Evolutionary conservation across 2,888 invertebrate species (phyloP).

Genomic region (Cinara cedri): DNA sequence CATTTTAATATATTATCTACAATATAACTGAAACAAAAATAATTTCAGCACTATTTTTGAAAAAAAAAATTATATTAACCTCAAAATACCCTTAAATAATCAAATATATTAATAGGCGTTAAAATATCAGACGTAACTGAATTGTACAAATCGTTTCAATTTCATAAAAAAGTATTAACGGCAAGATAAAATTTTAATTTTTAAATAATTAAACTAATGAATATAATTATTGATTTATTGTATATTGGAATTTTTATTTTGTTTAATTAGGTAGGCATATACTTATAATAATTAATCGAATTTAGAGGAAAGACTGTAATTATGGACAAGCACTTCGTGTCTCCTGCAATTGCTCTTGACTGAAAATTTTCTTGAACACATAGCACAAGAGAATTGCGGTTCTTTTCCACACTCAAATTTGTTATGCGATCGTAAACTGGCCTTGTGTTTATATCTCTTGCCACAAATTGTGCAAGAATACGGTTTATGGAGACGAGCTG

Average conservation of each 20-base stretch:
- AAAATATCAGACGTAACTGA: background rate
- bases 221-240: background rate
- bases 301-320: slow-evolving; percentile 36
- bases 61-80: background rate
- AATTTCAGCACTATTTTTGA: background rate
- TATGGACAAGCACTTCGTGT: slow-evolving; percentile 57
- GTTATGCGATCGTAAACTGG: slow-evolving; percentile 55
- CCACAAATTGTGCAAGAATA: slow-evolving; percentile 69
- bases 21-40: slow-evolving; percentile 1
- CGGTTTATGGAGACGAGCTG: slow-evolving; percentile 41
- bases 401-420: slow-evolving; percentile 62
- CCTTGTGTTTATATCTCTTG: slow-evolving; percentile 55
- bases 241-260: background rate
- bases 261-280: background rate
- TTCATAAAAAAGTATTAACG: background rate
- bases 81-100: background rate
- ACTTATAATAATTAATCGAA: slow-evolving; percentile 35
- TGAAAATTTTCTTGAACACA: slow-evolving; percentile 59
- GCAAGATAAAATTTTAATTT: background rate
- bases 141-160: background rate
- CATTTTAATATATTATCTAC: background rate
- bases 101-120: slow-evolving; percentile 3
- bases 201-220: background rate
- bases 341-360: slow-evolving; percentile 58
- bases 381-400: slow-evolving; percentile 62